Evolutionary conservation across 2,113 vertebrate genomes (phyloP).

Genomic region (Osmerus mordax): DNA sequence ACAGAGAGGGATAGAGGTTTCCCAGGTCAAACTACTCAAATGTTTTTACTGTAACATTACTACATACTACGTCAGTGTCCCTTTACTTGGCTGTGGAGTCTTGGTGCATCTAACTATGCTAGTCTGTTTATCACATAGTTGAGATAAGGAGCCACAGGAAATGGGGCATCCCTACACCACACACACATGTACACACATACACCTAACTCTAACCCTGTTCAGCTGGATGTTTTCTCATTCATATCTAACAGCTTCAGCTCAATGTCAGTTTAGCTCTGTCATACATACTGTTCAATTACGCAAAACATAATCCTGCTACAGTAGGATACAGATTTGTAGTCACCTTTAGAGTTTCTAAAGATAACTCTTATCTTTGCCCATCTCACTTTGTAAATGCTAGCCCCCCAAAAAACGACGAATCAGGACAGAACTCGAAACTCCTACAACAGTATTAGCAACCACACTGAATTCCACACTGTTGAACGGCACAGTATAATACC

Average conservation of each 20-base stretch:
- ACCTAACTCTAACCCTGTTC: background rate
- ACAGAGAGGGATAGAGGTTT: too few relatives aligned
- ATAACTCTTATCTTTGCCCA: background rate
- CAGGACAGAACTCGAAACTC: too few relatives aligned
- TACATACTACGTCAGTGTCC: background rate
- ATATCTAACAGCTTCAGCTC: too few relatives aligned
- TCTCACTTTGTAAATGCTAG: background rate
- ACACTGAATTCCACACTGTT: background rate
- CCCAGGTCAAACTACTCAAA: too few relatives aligned
- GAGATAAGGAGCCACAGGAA: slow-evolving; percentile 47
- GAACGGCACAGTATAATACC: slow-evolving; percentile 59
- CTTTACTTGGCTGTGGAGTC: slow-evolving; percentile 5
- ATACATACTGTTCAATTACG: too few relatives aligned
- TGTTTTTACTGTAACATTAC: too few relatives aligned
- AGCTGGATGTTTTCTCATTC: too few relatives aligned
- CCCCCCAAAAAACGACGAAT: too few relatives aligned
- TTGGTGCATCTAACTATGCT: slow-evolving; percentile 11
- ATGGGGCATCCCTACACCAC: slow-evolving; percentile 20
- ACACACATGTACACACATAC: slow-evolving; percentile 11
- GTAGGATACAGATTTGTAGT: background rate
- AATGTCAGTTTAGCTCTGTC: too few relatives aligned
- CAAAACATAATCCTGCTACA: too few relatives aligned
- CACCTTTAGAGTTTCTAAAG: background rate
- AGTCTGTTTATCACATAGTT: slow-evolving; percentile 42
- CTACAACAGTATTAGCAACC: background rate